Percentiles rank a stretch among this genome's conserved stretches.
phyloP scores from a whole-genome alignment of 2,113 vertebrate species.

The Ursus arctos region DNA sequence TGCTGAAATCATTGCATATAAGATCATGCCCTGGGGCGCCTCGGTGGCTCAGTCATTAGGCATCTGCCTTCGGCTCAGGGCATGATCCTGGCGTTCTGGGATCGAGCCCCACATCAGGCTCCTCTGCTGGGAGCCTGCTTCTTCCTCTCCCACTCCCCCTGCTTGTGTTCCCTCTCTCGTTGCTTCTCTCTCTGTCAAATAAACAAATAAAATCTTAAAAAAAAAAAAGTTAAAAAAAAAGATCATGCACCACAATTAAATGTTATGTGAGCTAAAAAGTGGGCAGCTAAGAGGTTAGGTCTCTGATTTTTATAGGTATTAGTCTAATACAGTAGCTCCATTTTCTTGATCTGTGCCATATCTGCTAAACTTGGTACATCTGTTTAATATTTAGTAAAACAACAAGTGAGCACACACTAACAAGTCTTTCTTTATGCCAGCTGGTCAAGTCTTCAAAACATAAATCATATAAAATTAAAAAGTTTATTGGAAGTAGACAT shows the following conservation, averaged over 20 bases:
- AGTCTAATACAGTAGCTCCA: not conserved
- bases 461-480: not conserved
- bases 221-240: no score
- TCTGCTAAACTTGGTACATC: not conserved
- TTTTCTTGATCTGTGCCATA: not conserved
- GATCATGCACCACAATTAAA: no score
- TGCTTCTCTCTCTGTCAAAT: no score
- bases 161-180: no score
- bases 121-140: no score
- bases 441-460: not conserved
- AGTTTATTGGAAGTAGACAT: not conserved
- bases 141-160: no score
- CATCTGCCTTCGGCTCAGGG: no score
- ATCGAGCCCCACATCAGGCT: no score
- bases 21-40: not conserved
- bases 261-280: not conserved
- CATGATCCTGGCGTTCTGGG: no score
- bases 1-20: not conserved
- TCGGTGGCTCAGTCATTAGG: no score
- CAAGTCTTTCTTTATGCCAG: not conserved
- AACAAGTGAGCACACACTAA: not conserved
- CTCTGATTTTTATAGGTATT: not conserved
- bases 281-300: not conserved
- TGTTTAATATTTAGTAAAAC: not conserved
- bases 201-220: no score